phyloP scores from a whole-genome alignment of 1,140 invertebrate genomes.

The Microplitis mediator region DNA sequence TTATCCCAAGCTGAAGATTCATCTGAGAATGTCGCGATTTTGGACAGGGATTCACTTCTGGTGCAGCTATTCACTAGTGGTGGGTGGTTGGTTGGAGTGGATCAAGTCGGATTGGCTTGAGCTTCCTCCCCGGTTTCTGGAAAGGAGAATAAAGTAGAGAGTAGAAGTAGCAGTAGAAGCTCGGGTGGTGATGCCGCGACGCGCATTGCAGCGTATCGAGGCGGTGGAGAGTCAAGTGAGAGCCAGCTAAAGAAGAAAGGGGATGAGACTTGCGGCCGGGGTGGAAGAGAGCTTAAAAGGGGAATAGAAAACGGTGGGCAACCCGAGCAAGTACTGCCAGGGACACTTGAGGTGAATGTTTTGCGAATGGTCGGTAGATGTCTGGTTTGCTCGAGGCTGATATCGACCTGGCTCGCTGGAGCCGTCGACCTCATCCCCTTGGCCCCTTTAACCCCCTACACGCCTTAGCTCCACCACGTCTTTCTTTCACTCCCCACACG shows the following conservation, averaged over 20 bases:
- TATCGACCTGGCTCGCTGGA: constrained; percentile 59
- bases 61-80: no score
- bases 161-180: constrained; percentile 7
- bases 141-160: no score
- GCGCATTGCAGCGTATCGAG: constrained; percentile 36
- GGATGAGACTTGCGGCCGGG: not conserved
- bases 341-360: constrained; percentile 63
- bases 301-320: not conserved
- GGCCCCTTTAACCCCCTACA: constrained; percentile 23
- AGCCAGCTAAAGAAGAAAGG: constrained; percentile 2
- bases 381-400: constrained; percentile 62
- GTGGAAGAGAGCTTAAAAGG: not conserved
- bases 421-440: constrained; percentile 47
- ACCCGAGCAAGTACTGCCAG: constrained; percentile 42
- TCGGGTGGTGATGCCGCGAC: constrained; percentile 28
- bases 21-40: constrained; percentile 1
- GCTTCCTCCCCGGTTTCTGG: not conserved
- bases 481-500: not conserved
- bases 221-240: not conserved
- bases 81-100: not conserved
- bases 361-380: constrained; percentile 64
- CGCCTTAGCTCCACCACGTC: constrained; percentile 22
- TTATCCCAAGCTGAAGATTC: constrained; percentile 24
- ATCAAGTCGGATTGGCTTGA: constrained; percentile 16
- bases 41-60: constrained; percentile 16